Conservation (phyloP, 2,888 invertebrate genomes). For the Ernsta delagoae region DNA sequence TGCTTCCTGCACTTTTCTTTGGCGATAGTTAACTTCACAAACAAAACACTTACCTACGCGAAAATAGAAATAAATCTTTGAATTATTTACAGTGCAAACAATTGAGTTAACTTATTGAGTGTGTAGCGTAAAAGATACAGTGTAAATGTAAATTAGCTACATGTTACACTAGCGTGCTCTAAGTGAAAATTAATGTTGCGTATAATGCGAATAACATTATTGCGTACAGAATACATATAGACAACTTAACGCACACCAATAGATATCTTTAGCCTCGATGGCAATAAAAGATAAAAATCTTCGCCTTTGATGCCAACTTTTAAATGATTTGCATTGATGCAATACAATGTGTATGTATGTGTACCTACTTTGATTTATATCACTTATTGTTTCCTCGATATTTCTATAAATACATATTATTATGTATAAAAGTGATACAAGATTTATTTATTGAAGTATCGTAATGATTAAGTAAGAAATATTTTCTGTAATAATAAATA, state of each 20-base stretch:
- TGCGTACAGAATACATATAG: slow-evolving; percentile 35
- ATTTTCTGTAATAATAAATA: no score
- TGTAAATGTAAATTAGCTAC: slow-evolving; percentile 36
- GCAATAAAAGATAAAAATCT: slow-evolving; percentile 2
- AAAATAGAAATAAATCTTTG: no score
- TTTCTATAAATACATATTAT: no score
- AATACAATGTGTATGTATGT: no score
- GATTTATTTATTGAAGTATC: no score
- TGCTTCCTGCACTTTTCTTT: no score
- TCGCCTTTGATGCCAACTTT: slow-evolving; percentile 8
- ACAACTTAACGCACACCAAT: slow-evolving; percentile 14
- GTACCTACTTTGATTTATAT: not conserved
- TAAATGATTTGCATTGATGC: no score
- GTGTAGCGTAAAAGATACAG: slow-evolving; percentile 35
- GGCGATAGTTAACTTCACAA: no score
- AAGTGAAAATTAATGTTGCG: slow-evolving; percentile 37
- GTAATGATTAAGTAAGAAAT: no score
- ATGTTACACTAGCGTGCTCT: slow-evolving; percentile 33
- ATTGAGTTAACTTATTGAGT: slow-evolving; percentile 33
- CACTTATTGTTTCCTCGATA: no score
- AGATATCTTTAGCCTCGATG: slow-evolving; percentile 21
- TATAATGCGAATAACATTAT: slow-evolving; percentile 37
- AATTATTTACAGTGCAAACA: slow-evolving; percentile 16
- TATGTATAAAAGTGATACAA: no score
- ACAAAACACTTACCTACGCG: no score